These are phyloP conservation scores for Drosophila atripex DNA, from an alignment of 2,888 invertebrate species.

Conservation along the genomic window DNA sequence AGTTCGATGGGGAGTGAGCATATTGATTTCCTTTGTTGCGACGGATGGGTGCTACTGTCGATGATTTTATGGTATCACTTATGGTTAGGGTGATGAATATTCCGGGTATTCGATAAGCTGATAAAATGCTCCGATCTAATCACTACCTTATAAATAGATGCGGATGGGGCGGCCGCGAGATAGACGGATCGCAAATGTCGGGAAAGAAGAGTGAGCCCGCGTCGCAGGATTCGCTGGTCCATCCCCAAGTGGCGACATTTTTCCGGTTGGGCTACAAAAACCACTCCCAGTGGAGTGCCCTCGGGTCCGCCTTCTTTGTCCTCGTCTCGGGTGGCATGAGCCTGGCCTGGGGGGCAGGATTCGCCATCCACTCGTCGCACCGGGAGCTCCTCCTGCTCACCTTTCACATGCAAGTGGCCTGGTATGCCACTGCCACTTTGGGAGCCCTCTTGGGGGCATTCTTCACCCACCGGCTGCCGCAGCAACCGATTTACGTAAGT, in stretches of 20 bases:
- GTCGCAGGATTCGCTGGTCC: slow-evolving; percentile 34
- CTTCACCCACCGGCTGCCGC: slow-evolving; percentile 63
- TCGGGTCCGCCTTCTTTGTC: slow-evolving; percentile 64
- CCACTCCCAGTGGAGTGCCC: slow-evolving; percentile 72
- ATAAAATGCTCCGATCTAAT: slow-evolving; percentile 39
- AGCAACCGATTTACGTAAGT: slow-evolving; percentile 73
- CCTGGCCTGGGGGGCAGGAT: slow-evolving; percentile 72
- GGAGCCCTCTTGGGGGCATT: slow-evolving; percentile 69
- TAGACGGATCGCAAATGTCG: slow-evolving; percentile 53
- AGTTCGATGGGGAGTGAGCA: slow-evolving; percentile 21
- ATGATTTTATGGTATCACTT: slow-evolving; percentile 48
- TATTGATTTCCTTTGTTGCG: slow-evolving; percentile 62
- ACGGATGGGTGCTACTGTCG: slow-evolving; percentile 46
- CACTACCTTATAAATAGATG: slow-evolving; percentile 53
- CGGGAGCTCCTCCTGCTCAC: slow-evolving; percentile 39
- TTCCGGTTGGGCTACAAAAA: slow-evolving; percentile 55
- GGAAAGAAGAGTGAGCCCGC: slow-evolving; percentile 47
- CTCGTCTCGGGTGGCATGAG: slow-evolving; percentile 80
- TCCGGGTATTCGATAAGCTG: slow-evolving; percentile 55
- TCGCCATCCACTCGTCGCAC: slow-evolving; percentile 64
- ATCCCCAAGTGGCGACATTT: slow-evolving; percentile 40
- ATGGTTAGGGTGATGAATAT: slow-evolving; percentile 22
- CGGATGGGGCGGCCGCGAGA: slow-evolving; percentile 3
- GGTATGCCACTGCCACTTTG: slow-evolving; percentile 75
- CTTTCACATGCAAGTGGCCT: slow-evolving; percentile 66